Base-by-base conservation (phyloP, 2,113 vertebrate species). In the Planiliza haematocheilus region DNA sequence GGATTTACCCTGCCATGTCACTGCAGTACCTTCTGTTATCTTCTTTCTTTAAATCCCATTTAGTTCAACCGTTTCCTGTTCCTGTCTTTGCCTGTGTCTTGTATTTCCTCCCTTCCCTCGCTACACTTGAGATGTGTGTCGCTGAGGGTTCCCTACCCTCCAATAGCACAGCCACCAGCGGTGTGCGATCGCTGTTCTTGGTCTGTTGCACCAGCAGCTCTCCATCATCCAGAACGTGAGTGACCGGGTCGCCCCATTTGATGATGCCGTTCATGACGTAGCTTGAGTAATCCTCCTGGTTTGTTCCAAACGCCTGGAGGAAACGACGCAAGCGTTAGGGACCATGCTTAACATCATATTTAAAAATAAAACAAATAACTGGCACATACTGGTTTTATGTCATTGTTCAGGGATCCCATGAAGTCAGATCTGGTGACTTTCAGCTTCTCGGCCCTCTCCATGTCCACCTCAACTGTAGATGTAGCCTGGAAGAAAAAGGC, bases 241-340 rank as follows among this genome's bases (percentile, higher is more conserved):
- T 96, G 9, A 99, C 97, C 0, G 97, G 95, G 79, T 99, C 97
- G 1, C 98, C 97, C 97, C 97, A 99, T 66, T 98, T 98, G 74
- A 99, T 98, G 84, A 99, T 99, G 7, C 98, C 97, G 4, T 99
- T 99, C 97, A 99, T 99, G 86, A 99, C 96, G 89, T 96, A 99
- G 92, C 95, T 97, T 73, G 96, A 94, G 60, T 99, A 99, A 86
- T 99, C 97, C 39, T 99, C 98, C 86, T 98, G 97, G 91, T 99
- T 99, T 53, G 97, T 99, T 53, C 98, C 98, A 89, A 99, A 99
- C 0, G 97, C 97, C 98, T 99, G 79, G 4, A 10, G 1, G 30
- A 56, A 36, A 5, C 16, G 43, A 10, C 38, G 21, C 14, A 12
- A n/a, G 7, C 0, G 24, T 83, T 9, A 64, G 6, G 8, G 41